Percentiles rank a stretch among this genome's conserved stretches.
Evolutionary conservation across 2,797 vertebrate species (phyloP).

Genomic region (Danio kyathit): DNA sequence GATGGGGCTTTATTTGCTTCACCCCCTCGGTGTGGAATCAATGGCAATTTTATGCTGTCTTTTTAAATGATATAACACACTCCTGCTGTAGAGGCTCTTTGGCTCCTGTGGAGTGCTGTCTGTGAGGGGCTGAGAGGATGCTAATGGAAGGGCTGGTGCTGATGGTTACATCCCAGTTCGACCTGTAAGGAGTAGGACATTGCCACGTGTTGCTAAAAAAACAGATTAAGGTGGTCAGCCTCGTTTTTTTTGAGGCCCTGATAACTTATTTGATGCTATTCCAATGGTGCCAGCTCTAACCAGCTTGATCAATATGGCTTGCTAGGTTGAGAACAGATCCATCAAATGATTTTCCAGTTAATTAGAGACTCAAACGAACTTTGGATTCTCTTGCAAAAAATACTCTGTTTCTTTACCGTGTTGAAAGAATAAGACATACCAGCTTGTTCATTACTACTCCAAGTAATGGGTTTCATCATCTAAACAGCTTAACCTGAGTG

Average conservation of each 20-base stretch:
- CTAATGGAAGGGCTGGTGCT: constrained; percentile 41
- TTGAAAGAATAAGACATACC: background rate
- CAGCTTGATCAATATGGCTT: background rate
- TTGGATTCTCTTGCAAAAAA: no score
- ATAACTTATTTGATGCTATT: background rate
- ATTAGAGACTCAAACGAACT: no score
- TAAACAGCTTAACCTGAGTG: constrained; percentile 1
- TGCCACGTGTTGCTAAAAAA: constrained; percentile 50
- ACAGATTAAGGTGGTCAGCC: background rate
- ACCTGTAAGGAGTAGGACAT: constrained; percentile 29
- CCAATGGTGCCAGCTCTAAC: background rate
- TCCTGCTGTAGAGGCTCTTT: constrained; percentile 42
- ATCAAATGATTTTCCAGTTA: background rate
- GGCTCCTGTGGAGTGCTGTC: constrained; percentile 39
- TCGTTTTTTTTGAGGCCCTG: background rate
- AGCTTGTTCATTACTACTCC: background rate
- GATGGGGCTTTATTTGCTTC: constrained; percentile 48
- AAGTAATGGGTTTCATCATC: background rate
- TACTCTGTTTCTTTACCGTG: no score
- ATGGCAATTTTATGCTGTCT: constrained; percentile 59
- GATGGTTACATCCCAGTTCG: constrained; percentile 38
- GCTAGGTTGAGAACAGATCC: background rate
- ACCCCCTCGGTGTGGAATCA: constrained; percentile 55
- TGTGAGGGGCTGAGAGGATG: constrained; percentile 47
- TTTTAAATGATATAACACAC: constrained; percentile 54